Evolutionary conservation across 2,888 invertebrate genomes (phyloP).

Genomic region (Gari tellinella): DNA sequence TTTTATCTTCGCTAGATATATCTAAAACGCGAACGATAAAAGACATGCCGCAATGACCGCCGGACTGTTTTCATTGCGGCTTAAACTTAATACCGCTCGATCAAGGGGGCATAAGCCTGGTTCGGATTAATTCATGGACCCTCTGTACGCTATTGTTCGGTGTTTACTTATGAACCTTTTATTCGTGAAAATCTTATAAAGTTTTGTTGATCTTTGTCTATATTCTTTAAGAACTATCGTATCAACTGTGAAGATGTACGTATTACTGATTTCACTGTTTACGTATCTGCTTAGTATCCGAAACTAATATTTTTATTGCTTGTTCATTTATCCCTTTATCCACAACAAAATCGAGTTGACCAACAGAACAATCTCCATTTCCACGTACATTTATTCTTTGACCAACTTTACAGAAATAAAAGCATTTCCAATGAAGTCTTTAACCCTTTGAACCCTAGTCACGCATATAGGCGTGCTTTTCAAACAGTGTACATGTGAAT

Average conservation of each 20-base stretch:
- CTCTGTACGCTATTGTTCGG: constrained; percentile 31
- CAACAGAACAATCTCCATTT: no score
- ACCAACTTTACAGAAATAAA: no score
- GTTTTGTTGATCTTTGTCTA: constrained; percentile 38
- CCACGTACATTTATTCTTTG: no score
- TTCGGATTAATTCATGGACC: constrained; percentile 20
- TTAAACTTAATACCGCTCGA: constrained; percentile 14
- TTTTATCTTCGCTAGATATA: constrained; percentile 54
- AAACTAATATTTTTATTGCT: constrained; percentile 22
- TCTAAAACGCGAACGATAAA: constrained; percentile 58
- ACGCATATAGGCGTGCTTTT: no score
- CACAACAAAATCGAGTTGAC: no score
- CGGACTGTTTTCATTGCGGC: constrained; percentile 35
- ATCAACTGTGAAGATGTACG: constrained; percentile 22
- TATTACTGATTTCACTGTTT: constrained; percentile 40
- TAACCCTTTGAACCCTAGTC: no score
- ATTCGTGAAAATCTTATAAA: constrained; percentile 50
- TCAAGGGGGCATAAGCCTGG: constrained; percentile 21
- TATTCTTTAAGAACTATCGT: constrained; percentile 19
- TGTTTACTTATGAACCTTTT: constrained; percentile 50
- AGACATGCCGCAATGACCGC: constrained; percentile 21
- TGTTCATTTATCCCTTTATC: constrained; percentile 15
- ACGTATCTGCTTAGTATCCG: constrained; percentile 13
- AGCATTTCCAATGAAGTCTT: no score
- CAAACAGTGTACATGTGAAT: no score